Conservation (phyloP, 2,113 vertebrate species). For the Macheiramphus alcinus region DNA sequence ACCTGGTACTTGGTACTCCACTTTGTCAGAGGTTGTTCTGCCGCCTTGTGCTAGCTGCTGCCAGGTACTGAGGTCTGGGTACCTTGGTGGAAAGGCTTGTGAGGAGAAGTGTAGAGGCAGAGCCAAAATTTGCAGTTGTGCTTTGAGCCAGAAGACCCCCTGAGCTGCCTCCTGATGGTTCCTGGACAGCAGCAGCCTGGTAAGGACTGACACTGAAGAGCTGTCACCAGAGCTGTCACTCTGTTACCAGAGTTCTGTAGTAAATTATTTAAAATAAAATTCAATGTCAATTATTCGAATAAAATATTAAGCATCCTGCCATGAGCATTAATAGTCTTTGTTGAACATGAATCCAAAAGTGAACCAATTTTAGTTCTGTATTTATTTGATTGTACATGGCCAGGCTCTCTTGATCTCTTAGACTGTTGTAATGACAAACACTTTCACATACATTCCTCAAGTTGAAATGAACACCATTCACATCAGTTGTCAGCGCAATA, state of each 20-base stretch:
- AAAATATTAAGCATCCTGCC: not conserved
- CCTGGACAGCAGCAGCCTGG: not conserved
- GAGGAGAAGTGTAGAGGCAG: not conserved
- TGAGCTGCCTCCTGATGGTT: not conserved
- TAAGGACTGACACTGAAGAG: not conserved
- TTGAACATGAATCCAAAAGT: not conserved
- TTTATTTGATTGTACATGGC: not conserved
- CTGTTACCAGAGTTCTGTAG: not conserved
- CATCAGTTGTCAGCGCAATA: not conserved
- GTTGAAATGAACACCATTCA: not conserved
- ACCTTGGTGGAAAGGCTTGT: not conserved
- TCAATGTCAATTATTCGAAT: not conserved
- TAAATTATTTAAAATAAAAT: conserved; percentile 25
- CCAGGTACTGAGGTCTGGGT: not conserved
- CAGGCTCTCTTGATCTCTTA: not conserved
- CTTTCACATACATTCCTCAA: fast-evolving
- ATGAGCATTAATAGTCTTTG: not conserved
- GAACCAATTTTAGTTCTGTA: not conserved
- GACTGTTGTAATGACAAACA: not conserved
- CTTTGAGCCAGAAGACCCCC: not conserved
- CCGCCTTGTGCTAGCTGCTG: no score
- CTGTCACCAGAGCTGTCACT: no score
- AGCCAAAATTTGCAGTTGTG: not conserved
- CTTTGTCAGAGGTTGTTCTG: no score
- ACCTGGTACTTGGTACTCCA: no score